phyloP scores from a whole-genome alignment of 2,888 invertebrate species.

The Onthophagus sagittarius region DNA sequence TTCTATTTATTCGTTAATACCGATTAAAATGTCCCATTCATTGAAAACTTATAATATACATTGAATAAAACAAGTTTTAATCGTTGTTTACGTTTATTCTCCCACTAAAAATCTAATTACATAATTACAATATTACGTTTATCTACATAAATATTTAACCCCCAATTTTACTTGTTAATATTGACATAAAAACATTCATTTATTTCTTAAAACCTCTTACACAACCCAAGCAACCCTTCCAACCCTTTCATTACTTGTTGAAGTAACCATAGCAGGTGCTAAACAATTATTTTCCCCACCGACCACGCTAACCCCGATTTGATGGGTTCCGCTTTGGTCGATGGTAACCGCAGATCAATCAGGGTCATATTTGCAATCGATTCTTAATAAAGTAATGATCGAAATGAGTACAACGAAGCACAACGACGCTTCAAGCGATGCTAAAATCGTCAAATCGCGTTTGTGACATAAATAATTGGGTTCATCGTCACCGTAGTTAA shows the following conservation, averaged over 20 bases:
- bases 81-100: too few species aligned
- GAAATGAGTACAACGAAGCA: conserved; percentile 53
- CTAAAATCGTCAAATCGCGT: conserved; percentile 47
- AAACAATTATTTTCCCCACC: conserved; percentile 40
- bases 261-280: conserved; percentile 37
- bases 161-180: too few species aligned
- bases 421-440: conserved; percentile 52
- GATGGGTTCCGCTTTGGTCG: conserved; percentile 48
- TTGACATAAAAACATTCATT: too few species aligned
- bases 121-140: too few species aligned
- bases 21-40: too few species aligned
- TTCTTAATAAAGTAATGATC: conserved; percentile 54
- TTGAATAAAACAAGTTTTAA: too few species aligned
- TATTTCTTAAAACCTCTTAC: background rate
- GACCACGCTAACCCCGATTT: conserved; percentile 40
- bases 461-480: background rate
- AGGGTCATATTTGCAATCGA: conserved; percentile 51
- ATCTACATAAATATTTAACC: too few species aligned
- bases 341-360: conserved; percentile 45
- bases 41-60: too few species aligned
- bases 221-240: conserved; percentile 58
- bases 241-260: conserved; percentile 49
- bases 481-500: conserved; percentile 22
- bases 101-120: too few species aligned
- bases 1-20: too few species aligned